Conservation (phyloP, 1,140 invertebrate species). For the Ceratina australensis region DNA sequence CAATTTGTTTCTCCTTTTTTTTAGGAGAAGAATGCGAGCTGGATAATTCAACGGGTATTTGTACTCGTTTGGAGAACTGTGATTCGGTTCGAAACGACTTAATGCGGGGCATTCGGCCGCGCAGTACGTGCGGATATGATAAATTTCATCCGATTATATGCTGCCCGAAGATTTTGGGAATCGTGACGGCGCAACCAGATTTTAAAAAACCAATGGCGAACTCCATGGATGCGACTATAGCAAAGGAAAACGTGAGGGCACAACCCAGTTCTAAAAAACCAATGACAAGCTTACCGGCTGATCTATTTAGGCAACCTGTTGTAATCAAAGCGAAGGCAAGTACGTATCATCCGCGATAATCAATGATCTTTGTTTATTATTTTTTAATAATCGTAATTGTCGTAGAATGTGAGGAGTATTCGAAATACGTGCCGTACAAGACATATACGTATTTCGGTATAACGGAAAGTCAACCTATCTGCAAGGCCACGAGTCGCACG, state of each 20-base stretch:
- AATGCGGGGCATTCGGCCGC: constrained; percentile 54
- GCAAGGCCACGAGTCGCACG: constrained; percentile 61
- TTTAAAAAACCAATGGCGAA: background rate
- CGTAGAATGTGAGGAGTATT: constrained; percentile 69
- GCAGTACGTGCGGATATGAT: constrained; percentile 52
- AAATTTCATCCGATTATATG: constrained; percentile 65
- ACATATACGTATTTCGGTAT: constrained; percentile 60
- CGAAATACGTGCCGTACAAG: constrained; percentile 48
- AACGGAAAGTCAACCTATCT: constrained; percentile 65
- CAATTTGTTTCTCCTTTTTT: constrained; percentile 6
- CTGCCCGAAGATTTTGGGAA: constrained; percentile 57
- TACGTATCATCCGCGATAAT: too few species aligned
- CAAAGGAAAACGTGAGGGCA: too few species aligned
- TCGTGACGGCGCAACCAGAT: too few species aligned
- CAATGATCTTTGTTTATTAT: too few species aligned
- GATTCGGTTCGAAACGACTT: constrained; percentile 58
- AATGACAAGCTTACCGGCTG: too few species aligned
- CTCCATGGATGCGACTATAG: background rate
- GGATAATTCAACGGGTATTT: constrained; percentile 52
- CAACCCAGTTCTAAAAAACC: too few species aligned
- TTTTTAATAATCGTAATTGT: background rate
- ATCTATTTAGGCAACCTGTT: too few species aligned
- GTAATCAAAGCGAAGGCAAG: too few species aligned
- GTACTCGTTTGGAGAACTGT: constrained; percentile 57
- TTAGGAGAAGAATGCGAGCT: constrained; percentile 63